A percentile compares a stretch with the other conserved stretches of the same genome.
Evolutionary conservation across 2,113 vertebrate species (phyloP).

Genomic region (Ammodytes dubius): DNA sequence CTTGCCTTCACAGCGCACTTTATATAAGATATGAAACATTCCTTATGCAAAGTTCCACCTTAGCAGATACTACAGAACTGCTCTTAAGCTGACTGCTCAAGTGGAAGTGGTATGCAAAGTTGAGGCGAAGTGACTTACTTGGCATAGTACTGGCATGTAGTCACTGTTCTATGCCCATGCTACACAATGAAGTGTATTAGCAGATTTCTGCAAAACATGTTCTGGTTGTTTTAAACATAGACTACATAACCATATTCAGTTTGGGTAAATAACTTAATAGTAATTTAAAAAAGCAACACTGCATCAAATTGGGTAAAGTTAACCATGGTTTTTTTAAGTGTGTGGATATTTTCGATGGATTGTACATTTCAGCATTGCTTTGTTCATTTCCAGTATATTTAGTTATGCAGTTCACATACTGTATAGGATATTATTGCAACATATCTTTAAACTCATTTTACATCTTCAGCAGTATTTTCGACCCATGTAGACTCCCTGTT

Average conservation of each 20-base stretch:
- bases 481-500: background rate
- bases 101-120: background rate
- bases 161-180: background rate
- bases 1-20: slow-evolving; percentile 25
- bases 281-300: background rate
- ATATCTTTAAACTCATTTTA: slow-evolving; percentile 7
- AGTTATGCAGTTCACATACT: no score
- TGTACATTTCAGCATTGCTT: background rate
- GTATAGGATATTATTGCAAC: no score
- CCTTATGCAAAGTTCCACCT: slow-evolving; percentile 2
- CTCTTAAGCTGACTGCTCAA: background rate
- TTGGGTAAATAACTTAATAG: background rate
- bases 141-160: background rate
- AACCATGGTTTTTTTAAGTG: background rate
- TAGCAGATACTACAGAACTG: background rate
- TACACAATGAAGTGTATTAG: background rate
- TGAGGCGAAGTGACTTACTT: slow-evolving; percentile 5
- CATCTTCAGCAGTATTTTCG: background rate
- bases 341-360: background rate
- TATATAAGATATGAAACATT: slow-evolving; percentile 15
- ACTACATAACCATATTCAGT: background rate
- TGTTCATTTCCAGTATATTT: slow-evolving; percentile 5
- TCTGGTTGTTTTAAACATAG: background rate
- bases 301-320: background rate
- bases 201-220: background rate